These are phyloP conservation scores for Enteromius argenteus DNA, from an alignment of 2,797 vertebrate species.

Conservation along the genomic window DNA sequence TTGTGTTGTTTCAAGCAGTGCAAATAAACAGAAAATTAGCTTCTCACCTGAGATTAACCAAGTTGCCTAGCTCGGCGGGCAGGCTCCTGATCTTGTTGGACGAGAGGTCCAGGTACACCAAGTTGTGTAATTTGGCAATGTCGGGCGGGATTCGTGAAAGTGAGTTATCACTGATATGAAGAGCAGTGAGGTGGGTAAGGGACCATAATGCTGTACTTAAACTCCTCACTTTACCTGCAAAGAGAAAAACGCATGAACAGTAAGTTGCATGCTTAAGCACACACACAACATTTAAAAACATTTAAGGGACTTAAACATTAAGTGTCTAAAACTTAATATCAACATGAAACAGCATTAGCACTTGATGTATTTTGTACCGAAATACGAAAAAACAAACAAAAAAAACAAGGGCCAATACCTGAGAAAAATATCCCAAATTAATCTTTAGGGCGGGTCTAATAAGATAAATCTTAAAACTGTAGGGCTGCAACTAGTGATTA, in stretches of 20 bases:
- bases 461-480: neutral
- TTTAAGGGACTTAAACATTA: too few species aligned
- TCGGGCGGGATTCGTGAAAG: conserved; percentile 97
- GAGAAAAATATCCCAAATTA: neutral
- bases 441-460: neutral
- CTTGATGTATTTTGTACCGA: too few species aligned
- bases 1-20: neutral
- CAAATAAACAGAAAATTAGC: neutral
- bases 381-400: neutral
- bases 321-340: neutral
- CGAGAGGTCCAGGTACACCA: conserved; percentile 98
- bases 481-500: neutral
- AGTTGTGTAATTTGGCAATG: conserved; percentile 99
- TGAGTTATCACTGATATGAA: conserved; percentile 98
- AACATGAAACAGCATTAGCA: neutral
- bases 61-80: conserved; percentile 98
- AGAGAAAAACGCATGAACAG: neutral
- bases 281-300: neutral
- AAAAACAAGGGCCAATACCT: neutral
- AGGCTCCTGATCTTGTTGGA: conserved; percentile 99
- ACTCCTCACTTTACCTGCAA: conserved; percentile 92
- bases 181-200: conserved; percentile 97
- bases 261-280: neutral
- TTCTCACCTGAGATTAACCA: conserved; percentile 96
- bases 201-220: conserved; percentile 95